Base-by-base conservation (phyloP, 2,888 invertebrate species). In the Athalia circularis region DNA sequence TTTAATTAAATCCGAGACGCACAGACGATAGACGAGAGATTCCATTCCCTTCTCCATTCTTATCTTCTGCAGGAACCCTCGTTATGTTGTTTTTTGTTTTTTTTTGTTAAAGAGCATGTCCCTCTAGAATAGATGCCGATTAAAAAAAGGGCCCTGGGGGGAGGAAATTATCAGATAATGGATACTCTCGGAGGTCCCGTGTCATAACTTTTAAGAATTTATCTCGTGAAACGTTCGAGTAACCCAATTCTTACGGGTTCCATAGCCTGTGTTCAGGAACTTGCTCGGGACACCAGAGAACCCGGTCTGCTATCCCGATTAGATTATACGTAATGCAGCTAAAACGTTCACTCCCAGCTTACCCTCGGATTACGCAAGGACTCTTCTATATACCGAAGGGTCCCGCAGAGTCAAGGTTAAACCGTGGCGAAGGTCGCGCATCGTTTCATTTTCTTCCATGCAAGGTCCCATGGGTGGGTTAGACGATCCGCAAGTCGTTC, bases 1-100 rank as follows among this genome's bases (percentile, higher is more conserved):
- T 75, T 75, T 75, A 75, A 75, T 75, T 75, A 75, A 75, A 75
- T 64, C 75, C 48, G n/a, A 62, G 75, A 75, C 75, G 74, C 74
- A 6, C n/a, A 54, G 68, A 54, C 70, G 54, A 43, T 8, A 50
- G 68, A 52, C 4, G 54, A 54, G 29, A 29, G 29, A 29, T 29
- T 29, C 29, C 54, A 3, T 4, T n/a, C 54, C n/a, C 54, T 54
- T 54, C 54, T 54, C 9, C 3, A 59, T 47, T 72, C 8, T 29
- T 15, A 59, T 72, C 59, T 59, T 72, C 72, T 45, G 45, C 52
- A 59, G 13, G 52, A 7, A 5, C 11, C 48, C 65, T n/a, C 8
- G 6, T 5, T 29, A 29, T 29, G 29, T 29, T 29, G 29, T 29
- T 29, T 7, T 65, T n/a, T 43, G 11, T 7, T n/a, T 11, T 54